phyloP scores from a whole-genome alignment of 2,888 invertebrate genomes.

The Lycia hirtaria region DNA sequence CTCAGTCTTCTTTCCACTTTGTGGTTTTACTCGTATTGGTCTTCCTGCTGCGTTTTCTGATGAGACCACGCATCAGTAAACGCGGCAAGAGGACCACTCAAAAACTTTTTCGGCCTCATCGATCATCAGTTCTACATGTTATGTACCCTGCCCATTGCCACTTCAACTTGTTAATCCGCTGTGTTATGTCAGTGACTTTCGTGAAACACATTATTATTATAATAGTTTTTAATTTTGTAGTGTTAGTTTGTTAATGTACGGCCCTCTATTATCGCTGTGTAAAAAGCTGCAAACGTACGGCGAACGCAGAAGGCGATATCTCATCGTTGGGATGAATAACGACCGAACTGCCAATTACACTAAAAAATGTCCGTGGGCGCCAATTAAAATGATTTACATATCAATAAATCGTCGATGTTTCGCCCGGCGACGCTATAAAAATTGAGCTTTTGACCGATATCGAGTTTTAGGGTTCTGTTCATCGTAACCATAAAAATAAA shows the following conservation, averaged over 20 bases:
- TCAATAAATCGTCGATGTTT: slow-evolving; percentile 77
- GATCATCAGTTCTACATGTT: too few species aligned
- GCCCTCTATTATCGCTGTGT: not conserved
- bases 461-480: slow-evolving; percentile 18
- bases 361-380: slow-evolving; percentile 80
- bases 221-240: not conserved
- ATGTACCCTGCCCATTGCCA: too few species aligned
- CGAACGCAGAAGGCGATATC: slow-evolving; percentile 32
- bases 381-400: slow-evolving; percentile 85
- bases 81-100: too few species aligned
- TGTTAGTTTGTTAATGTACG: not conserved
- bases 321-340: slow-evolving; percentile 65
- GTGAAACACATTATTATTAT: not conserved
- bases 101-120: too few species aligned
- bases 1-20: too few species aligned
- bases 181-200: too few species aligned
- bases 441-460: slow-evolving; percentile 38
- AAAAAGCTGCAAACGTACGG: slow-evolving; percentile 3
- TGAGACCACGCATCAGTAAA: too few species aligned
- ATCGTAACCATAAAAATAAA: not conserved
- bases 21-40: too few species aligned
- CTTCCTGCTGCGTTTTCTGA: too few species aligned
- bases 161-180: too few species aligned
- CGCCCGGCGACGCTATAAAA: slow-evolving; percentile 48
- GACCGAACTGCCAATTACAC: slow-evolving; percentile 79